These are phyloP conservation scores for Melanogrammus aeglefinus DNA, from an alignment of 2,797 vertebrate genomes.

Conservation along the genomic window DNA sequence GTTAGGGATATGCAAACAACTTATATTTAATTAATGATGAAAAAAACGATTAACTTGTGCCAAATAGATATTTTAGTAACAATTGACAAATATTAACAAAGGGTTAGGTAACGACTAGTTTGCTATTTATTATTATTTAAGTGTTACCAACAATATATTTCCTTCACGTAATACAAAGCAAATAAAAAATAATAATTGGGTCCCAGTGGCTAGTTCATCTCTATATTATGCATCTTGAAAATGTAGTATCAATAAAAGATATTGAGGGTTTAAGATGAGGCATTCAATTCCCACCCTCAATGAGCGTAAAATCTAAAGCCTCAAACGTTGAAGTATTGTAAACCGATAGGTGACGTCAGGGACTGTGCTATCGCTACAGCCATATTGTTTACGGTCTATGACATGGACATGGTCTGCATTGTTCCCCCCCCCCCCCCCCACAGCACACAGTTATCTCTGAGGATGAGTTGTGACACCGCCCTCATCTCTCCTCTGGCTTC, in stretches of 20 bases:
- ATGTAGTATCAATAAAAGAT: neutral
- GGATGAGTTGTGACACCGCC: constrained; percentile 59
- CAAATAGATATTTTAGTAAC: too few relatives aligned
- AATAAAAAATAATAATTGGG: neutral
- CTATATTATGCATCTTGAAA: neutral
- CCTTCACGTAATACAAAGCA: neutral
- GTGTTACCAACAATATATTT: too few relatives aligned
- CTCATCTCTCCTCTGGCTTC: constrained; percentile 36
- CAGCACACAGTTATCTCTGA: constrained; percentile 64
- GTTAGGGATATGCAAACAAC: too few relatives aligned
- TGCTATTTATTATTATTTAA: too few relatives aligned
- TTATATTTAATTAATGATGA: too few relatives aligned
- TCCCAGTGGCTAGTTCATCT: constrained; percentile 3
- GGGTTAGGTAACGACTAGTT: too few relatives aligned
- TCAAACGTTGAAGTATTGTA: neutral
- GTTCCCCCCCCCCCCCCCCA: constrained; percentile 44
- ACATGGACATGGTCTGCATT: neutral
- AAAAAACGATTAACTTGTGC: too few relatives aligned
- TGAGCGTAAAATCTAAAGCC: too few relatives aligned
- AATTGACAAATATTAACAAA: too few relatives aligned
- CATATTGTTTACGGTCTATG: neutral
- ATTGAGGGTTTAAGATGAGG: neutral
- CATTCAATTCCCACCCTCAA: too few relatives aligned
- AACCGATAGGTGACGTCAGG: neutral
- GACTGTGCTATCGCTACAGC: too few relatives aligned